phyloP scores from a whole-genome alignment of 2,113 vertebrate species.

The Pimephales promelas region DNA sequence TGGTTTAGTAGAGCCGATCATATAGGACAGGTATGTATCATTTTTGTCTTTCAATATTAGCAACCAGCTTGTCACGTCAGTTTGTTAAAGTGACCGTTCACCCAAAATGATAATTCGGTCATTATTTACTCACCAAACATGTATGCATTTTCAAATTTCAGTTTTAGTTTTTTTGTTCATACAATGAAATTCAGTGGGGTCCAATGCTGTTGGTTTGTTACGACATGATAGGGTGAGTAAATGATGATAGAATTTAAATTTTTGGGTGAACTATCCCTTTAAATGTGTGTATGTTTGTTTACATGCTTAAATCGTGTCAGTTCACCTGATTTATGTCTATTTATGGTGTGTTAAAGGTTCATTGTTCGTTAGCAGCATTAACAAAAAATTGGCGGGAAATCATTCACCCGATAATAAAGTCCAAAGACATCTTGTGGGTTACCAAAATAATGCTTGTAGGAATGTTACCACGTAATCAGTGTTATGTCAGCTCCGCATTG shows the following conservation, averaged over 20 bases:
- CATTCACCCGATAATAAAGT: background rate
- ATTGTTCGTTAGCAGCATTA: background rate
- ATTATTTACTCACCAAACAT: background rate
- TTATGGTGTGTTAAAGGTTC: background rate
- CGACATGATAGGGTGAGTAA: background rate
- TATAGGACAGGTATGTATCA: background rate
- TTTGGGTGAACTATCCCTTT: background rate
- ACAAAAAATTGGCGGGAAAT: background rate
- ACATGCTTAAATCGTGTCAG: background rate
- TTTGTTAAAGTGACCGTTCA: background rate
- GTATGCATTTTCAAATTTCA: background rate
- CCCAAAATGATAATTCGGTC: background rate
- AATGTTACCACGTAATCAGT: background rate
- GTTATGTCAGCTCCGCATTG: slow-evolving; percentile 1
- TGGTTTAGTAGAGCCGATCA: background rate
- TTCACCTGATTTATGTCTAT: background rate
- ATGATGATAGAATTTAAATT: background rate
- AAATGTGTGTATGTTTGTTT: background rate
- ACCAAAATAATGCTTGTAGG: background rate
- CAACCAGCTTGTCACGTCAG: background rate
- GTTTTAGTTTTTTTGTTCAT: background rate
- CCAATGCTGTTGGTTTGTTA: background rate
- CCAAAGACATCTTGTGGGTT: background rate
- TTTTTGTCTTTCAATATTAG: background rate
- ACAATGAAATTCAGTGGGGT: background rate